Conservation (phyloP, 30 jellyfish, hydroid and myxozoan species). For the Turritopsis rubra region DNA sequence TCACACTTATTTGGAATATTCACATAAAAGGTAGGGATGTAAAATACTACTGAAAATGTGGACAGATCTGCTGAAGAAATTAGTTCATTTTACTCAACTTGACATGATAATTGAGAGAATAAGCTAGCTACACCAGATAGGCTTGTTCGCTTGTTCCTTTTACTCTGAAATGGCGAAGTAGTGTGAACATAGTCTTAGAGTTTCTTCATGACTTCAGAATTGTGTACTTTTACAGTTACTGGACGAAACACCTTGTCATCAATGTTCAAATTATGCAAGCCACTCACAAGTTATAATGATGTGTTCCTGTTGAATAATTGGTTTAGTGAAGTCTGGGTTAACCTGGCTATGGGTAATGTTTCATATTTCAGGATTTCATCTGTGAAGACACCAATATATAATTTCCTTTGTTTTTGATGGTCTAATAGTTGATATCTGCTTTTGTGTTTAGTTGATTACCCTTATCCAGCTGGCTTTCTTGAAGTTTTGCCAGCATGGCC, state of each 20-base stretch:
- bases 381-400: too few relatives aligned
- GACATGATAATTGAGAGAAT: too few relatives aligned
- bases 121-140: too few relatives aligned
- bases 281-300: conserved; percentile 60
- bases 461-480: conserved; percentile 90
- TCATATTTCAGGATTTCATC: not conserved
- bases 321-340: conserved; percentile 81
- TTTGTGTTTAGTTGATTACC: conserved; percentile 73
- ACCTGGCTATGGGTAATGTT: conserved; percentile 92
- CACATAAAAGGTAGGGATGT: not conserved
- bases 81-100: too few relatives aligned
- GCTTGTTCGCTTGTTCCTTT: too few relatives aligned
- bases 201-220: too few relatives aligned
- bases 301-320: conserved; percentile 42
- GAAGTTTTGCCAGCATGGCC: conserved; percentile 99
- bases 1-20: not conserved
- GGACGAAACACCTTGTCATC: conserved; percentile 60
- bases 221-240: too few relatives aligned
- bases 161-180: too few relatives aligned
- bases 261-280: conserved; percentile 83
- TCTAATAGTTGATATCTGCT: not conserved
- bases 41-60: not conserved
- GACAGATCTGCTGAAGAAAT: too few relatives aligned
- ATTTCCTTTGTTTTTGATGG: not conserved
- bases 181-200: too few relatives aligned